These are phyloP conservation scores for Mastomys natalensis DNA, from an alignment of 2,113 vertebrate species.

Conservation along the genomic window DNA sequence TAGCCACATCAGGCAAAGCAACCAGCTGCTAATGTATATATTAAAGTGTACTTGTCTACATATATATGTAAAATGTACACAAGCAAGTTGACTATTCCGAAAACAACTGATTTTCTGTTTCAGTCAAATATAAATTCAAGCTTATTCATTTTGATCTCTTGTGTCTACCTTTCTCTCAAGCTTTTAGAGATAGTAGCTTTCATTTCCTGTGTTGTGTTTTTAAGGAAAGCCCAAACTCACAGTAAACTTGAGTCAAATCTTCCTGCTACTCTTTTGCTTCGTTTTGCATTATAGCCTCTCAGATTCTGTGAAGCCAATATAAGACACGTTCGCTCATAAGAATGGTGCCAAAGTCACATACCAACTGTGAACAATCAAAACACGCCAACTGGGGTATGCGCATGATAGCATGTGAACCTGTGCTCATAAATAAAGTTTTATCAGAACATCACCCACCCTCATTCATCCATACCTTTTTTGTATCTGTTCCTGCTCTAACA, in stretches of 20 bases:
- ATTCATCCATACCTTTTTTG: not conserved
- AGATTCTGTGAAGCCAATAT: not conserved
- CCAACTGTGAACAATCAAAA: not conserved
- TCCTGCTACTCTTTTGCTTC: not conserved
- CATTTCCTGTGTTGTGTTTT: not conserved
- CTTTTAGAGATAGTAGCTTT: not conserved
- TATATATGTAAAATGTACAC: not conserved
- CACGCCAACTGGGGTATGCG: not conserved
- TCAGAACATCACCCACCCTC: not conserved
- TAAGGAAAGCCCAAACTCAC: not conserved
- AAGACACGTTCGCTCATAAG: not conserved
- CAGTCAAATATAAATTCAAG: not conserved
- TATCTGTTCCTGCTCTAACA: not conserved
- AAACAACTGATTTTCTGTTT: not conserved
- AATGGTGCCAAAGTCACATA: not conserved
- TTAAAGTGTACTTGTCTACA: not conserved
- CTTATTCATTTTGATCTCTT: not conserved
- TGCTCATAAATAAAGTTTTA: not conserved
- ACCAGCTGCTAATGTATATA: not conserved
- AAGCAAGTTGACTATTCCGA: not conserved
- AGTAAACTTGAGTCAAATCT: not conserved
- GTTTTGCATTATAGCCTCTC: not conserved
- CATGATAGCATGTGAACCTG: not conserved
- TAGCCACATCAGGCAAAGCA: constrained; percentile 22
- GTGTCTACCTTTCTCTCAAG: not conserved